phyloP scores from a whole-genome alignment of 2,888 invertebrate species.

The Onthophagus sagittarius region DNA sequence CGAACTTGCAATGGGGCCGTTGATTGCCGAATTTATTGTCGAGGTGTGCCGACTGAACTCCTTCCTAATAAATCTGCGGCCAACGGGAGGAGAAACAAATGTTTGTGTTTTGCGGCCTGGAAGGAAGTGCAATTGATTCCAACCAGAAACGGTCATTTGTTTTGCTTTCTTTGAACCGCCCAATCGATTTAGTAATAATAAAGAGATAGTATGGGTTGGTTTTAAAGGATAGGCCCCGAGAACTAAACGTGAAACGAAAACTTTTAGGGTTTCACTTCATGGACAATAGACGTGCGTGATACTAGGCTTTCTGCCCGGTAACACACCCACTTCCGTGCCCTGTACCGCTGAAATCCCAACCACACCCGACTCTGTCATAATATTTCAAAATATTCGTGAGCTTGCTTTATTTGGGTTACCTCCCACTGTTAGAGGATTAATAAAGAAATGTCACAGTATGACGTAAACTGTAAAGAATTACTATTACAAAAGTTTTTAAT shows the following conservation, averaged over 20 bases:
- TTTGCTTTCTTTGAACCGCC: background rate
- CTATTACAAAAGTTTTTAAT: background rate
- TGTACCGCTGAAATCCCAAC: slow-evolving; percentile 1
- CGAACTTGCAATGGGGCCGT: background rate
- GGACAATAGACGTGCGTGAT: slow-evolving; percentile 18
- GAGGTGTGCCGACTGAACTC: background rate
- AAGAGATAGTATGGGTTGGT: background rate
- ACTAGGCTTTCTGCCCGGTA: slow-evolving; percentile 16
- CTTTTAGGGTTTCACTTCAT: slow-evolving; percentile 9
- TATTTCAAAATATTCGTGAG: slow-evolving; percentile 9
- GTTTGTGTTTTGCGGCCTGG: background rate
- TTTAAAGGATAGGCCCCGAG: background rate
- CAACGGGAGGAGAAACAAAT: background rate
- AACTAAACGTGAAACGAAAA: background rate
- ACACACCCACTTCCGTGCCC: slow-evolving; percentile 22
- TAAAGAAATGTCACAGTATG: background rate
- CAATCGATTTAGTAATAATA: background rate
- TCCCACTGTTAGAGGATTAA: background rate
- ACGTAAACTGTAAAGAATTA: background rate
- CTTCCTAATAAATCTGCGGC: background rate
- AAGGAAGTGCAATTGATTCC: background rate
- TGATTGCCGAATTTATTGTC: background rate
- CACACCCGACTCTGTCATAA: slow-evolving; percentile 7
- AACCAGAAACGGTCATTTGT: background rate
- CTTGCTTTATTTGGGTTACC: background rate